A percentile compares a stretch with the other conserved stretches of the same genome.
Conservation (phyloP, 2,113 vertebrate species). For the Ctenodactylus gundi region DNA sequence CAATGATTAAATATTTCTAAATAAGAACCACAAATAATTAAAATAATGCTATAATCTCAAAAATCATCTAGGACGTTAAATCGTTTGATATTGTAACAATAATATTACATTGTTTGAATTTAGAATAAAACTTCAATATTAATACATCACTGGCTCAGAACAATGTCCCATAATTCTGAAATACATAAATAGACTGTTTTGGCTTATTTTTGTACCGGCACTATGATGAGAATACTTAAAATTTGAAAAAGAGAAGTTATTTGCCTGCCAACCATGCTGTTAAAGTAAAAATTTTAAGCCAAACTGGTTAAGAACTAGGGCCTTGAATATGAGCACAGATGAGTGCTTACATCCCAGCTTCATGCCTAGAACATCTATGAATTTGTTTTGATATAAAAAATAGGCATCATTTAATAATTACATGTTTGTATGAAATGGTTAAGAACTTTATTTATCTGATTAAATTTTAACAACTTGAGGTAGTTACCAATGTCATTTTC, state of each 20-base stretch:
- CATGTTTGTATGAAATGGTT: neutral
- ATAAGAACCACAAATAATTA: neutral
- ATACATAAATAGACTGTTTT: neutral
- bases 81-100: neutral
- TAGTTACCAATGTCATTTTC: constrained; percentile 7
- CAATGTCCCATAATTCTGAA: neutral
- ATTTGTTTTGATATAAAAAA: neutral
- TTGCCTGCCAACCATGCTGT: neutral
- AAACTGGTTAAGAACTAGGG: neutral
- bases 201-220: neutral
- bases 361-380: neutral
- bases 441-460: neutral
- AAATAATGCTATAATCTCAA: neutral
- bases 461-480: neutral
- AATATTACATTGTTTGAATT: constrained; percentile 10
- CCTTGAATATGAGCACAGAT: neutral
- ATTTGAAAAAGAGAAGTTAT: neutral
- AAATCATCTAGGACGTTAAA: neutral
- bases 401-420: neutral
- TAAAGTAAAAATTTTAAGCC: neutral
- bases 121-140: neutral
- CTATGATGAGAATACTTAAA: neutral
- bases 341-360: neutral
- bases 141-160: neutral
- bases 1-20: neutral